phyloP scores from a whole-genome alignment of 2,113 vertebrate genomes.

The Corvus cornix region DNA sequence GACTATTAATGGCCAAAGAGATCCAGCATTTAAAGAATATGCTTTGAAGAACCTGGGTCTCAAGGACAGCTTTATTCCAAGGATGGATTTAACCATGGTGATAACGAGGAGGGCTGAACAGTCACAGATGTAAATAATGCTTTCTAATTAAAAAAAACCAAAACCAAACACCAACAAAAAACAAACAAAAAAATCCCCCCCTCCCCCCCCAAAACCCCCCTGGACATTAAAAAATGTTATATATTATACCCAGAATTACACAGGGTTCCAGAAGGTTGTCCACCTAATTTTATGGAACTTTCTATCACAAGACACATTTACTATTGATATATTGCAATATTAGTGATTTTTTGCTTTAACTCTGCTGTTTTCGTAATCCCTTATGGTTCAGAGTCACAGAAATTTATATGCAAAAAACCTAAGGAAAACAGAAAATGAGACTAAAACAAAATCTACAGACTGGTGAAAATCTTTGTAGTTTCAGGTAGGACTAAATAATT shows the following conservation, averaged over 20 bases:
- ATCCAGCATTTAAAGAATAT: background rate
- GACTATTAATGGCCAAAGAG: background rate
- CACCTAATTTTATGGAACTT: background rate
- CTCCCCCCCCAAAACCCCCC: background rate
- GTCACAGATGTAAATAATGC: background rate
- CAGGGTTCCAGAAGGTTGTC: background rate
- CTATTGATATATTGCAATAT: background rate
- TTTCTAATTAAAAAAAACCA: background rate
- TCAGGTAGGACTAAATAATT: background rate
- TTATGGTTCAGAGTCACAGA: background rate
- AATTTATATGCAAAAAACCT: background rate
- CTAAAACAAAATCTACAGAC: background rate
- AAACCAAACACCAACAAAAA: background rate
- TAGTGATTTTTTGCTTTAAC: background rate
- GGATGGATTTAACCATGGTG: background rate
- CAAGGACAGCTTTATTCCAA: background rate
- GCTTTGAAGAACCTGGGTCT: background rate
- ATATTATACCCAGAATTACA: background rate
- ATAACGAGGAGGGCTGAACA: background rate
- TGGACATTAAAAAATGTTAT: background rate
- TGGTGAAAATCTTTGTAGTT: background rate
- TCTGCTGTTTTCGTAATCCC: background rate
- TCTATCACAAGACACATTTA: background rate
- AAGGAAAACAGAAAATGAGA: background rate
- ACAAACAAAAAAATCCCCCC: background rate